Conservation (phyloP, 1,140 invertebrate genomes). For the Macrobrachium rosenbergii region DNA sequence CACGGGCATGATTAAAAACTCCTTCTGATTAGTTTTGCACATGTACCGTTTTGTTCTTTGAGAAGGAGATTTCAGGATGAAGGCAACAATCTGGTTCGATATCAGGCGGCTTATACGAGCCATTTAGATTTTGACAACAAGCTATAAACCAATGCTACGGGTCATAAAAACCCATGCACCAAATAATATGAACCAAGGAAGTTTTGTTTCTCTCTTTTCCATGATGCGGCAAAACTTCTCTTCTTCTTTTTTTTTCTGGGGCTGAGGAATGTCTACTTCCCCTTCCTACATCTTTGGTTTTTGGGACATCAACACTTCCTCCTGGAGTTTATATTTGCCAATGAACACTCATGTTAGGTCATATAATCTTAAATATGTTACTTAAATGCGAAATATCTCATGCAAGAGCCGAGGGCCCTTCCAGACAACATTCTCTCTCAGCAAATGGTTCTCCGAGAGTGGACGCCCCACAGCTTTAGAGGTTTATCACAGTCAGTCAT, state of each 20-base stretch:
- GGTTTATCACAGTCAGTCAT: slow-evolving; percentile 51
- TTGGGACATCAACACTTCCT: slow-evolving; percentile 2
- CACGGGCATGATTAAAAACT: too few species aligned
- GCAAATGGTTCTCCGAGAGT: slow-evolving; percentile 31
- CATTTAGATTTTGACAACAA: slow-evolving; percentile 47
- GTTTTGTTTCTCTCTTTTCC: not conserved
- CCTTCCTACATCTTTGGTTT: not conserved
- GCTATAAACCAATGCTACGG: slow-evolving; percentile 19
- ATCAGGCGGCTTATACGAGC: slow-evolving; percentile 6
- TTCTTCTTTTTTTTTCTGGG: not conserved
- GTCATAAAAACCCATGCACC: slow-evolving; percentile 22
- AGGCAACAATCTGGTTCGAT: not conserved
- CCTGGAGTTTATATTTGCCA: slow-evolving; percentile 40
- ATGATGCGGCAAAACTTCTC: not conserved
- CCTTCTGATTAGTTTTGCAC: too few species aligned
- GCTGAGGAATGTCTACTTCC: not conserved
- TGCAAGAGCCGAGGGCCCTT: not conserved
- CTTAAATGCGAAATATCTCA: slow-evolving; percentile 41
- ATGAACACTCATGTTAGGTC: slow-evolving; percentile 27
- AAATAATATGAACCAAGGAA: slow-evolving; percentile 32
- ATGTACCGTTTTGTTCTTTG: too few species aligned
- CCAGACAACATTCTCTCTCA: slow-evolving; percentile 29
- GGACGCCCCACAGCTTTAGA: slow-evolving; percentile 42
- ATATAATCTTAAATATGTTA: slow-evolving; percentile 45
- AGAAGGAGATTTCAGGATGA: not conserved